phyloP scores from a whole-genome alignment of 2,888 invertebrate genomes.

The Cantharis lateralis region DNA sequence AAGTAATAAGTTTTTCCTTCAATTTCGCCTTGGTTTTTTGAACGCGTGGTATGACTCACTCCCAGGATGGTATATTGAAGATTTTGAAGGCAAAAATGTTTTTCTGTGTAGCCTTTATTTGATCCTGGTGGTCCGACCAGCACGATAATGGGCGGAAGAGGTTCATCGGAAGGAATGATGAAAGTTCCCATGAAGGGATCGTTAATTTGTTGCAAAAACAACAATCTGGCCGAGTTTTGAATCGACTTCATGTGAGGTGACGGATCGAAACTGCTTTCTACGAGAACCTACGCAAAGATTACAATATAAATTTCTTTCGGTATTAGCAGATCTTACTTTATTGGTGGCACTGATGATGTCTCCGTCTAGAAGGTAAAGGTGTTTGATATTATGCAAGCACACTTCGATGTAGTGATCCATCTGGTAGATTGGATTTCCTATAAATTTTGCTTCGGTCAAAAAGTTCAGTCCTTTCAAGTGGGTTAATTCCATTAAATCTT shows the following conservation, averaged over 20 bases:
- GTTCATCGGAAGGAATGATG: slow-evolving; percentile 49
- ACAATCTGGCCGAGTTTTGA: slow-evolving; percentile 45
- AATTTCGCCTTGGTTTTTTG: slow-evolving; percentile 39
- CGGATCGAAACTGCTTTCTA: slow-evolving; percentile 44
- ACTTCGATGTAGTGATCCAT: slow-evolving; percentile 48
- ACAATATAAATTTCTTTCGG: not conserved
- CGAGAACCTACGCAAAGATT: slow-evolving; percentile 42
- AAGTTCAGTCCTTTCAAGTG: slow-evolving; percentile 46
- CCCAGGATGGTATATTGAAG: slow-evolving; percentile 42
- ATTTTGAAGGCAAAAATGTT: not conserved
- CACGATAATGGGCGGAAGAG: slow-evolving; percentile 51
- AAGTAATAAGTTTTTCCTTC: slow-evolving; percentile 49
- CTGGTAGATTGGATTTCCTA: slow-evolving; percentile 46
- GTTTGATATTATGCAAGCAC: slow-evolving; percentile 49
- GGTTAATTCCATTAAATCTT: slow-evolving; percentile 50
- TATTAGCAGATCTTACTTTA: slow-evolving; percentile 38
- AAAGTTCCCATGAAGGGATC: slow-evolving; percentile 47
- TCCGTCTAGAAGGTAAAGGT: slow-evolving; percentile 50
- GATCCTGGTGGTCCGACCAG: slow-evolving; percentile 54
- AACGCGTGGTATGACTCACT: slow-evolving; percentile 52
- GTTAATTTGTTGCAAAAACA: slow-evolving; percentile 49
- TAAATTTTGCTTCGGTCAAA: slow-evolving; percentile 48
- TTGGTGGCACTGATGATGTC: slow-evolving; percentile 45
- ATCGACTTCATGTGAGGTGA: slow-evolving; percentile 43
- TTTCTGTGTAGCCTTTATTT: slow-evolving; percentile 40